Evolutionary conservation across 2,113 vertebrate genomes (phyloP).

Genomic region (Cathartes aura): DNA sequence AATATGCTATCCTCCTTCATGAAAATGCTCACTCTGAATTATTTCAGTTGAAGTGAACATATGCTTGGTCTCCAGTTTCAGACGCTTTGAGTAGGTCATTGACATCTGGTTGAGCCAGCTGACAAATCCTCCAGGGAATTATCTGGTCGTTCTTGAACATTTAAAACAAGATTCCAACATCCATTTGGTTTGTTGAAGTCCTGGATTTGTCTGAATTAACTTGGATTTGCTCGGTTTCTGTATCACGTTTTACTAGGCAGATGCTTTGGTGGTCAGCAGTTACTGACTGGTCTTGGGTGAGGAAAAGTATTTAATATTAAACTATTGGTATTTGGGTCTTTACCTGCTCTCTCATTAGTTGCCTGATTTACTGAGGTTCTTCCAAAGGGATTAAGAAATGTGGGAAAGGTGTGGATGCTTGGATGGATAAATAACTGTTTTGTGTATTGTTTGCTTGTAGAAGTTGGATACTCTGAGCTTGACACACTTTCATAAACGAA

Average conservation of each 20-base stretch:
- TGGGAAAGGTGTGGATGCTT: neutral
- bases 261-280: neutral
- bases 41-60: neutral
- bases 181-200: neutral
- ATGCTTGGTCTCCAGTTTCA: neutral
- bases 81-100: neutral
- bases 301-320: neutral
- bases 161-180: neutral
- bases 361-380: neutral
- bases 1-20: neutral
- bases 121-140: neutral
- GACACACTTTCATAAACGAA: rapidly evolving
- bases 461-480: neutral
- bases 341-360: neutral
- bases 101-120: neutral
- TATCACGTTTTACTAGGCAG: neutral
- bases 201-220: neutral
- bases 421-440: neutral
- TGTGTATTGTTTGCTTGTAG: neutral
- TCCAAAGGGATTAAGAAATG: neutral
- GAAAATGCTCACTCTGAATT: neutral
- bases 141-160: neutral
- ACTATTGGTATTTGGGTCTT: neutral
- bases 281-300: neutral
- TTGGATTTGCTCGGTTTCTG: neutral